phyloP scores from a whole-genome alignment of 2,888 invertebrate genomes.

The Dasypogon diadema region DNA sequence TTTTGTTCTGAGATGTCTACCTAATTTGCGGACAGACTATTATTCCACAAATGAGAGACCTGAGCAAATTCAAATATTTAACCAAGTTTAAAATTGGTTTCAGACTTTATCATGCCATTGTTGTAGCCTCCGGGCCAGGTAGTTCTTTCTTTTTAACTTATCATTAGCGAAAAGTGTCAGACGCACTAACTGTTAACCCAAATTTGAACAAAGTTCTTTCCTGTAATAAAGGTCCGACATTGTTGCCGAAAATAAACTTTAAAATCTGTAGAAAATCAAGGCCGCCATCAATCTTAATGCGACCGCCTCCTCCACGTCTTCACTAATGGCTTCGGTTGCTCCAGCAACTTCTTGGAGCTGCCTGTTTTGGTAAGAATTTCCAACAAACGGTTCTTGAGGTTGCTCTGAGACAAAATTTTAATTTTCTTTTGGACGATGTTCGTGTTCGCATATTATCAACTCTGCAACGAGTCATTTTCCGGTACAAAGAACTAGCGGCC shows the following conservation, averaged over 20 bases:
- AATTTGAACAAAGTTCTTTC: not conserved
- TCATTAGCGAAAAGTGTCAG: not conserved
- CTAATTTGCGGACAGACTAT: no score
- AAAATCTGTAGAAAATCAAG: not conserved
- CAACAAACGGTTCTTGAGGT: not conserved
- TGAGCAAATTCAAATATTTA: not conserved
- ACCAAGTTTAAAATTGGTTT: not conserved
- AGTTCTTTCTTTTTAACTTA: not conserved
- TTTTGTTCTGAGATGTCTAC: no score
- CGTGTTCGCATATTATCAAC: not conserved
- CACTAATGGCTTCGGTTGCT: not conserved
- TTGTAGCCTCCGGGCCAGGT: not conserved
- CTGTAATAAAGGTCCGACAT: not conserved
- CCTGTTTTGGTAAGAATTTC: not conserved
- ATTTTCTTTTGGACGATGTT: no score
- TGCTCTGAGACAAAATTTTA: not conserved
- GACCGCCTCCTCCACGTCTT: not conserved
- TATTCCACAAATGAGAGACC: no score
- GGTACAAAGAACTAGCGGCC: not conserved
- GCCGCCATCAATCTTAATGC: not conserved
- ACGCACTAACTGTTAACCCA: not conserved
- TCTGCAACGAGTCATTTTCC: not conserved
- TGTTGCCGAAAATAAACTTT: not conserved
- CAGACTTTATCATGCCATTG: not conserved
- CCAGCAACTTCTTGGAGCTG: not conserved